Percentiles rank a stretch among this genome's conserved stretches.
Evolutionary conservation across 2,797 vertebrate species (phyloP).

Genomic region (Lacerta viridis): DNA sequence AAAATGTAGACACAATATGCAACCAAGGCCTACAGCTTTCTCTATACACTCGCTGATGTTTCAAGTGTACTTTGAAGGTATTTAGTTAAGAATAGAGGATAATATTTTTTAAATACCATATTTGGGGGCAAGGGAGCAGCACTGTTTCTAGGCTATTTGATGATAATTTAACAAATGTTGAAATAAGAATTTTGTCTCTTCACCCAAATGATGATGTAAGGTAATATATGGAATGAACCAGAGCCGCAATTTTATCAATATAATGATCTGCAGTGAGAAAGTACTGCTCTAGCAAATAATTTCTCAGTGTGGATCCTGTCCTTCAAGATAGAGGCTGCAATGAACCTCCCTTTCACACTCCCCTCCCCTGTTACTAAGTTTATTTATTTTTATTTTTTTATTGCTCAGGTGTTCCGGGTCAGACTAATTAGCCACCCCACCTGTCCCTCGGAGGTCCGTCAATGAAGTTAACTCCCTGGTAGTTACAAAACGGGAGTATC

Average conservation of each 20-base stretch:
- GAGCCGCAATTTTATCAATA: neutral
- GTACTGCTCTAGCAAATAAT: neutral
- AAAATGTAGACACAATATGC: slow-evolving; percentile 2
- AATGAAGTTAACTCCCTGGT: too few species aligned
- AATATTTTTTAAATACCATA: too few species aligned
- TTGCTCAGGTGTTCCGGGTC: too few species aligned
- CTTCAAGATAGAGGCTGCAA: neutral
- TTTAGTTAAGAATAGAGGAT: neutral
- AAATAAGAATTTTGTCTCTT: neutral
- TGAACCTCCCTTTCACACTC: too few species aligned
- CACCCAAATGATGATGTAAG: neutral
- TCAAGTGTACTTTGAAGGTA: neutral
- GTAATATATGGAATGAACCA: neutral
- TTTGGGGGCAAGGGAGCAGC: neutral
- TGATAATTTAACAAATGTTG: neutral
- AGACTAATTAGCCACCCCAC: too few species aligned
- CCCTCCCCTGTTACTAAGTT: too few species aligned
- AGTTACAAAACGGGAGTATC: too few species aligned
- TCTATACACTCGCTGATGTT: neutral
- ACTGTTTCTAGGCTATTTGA: neutral
- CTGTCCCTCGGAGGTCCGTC: too few species aligned
- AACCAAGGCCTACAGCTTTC: neutral
- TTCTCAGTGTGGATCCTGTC: neutral
- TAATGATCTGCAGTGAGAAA: neutral
- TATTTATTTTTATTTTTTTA: too few species aligned